Evolutionary conservation across 2,113 vertebrate genomes (phyloP), one percentile per base, ranked within the genome.

Genomic region (Choloepus hoffmanni): DNA sequence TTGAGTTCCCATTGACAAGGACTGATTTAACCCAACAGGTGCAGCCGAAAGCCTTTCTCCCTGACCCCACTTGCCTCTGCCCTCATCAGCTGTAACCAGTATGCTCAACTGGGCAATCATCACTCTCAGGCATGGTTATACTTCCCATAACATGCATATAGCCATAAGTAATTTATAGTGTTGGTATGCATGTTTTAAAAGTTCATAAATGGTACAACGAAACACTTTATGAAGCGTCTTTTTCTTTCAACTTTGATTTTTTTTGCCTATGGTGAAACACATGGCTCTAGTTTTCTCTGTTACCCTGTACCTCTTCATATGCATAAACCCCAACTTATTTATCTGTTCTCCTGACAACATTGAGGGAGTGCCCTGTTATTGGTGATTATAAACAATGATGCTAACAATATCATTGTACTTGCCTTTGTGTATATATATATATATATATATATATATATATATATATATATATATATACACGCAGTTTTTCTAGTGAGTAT

Each of bases 171-270:
- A 77, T 12, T 33, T 33, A 60, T 15, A 40, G 36, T 36, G 67
- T 67, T 63, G 30, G 45, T 85, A 53, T 81, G 7, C 67, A 65
- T 50, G 21, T 87, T 89, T 73, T 40, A 28, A 84, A 83, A 30
- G 53, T 90, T 58, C 24, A 28, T 89, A 68, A 72, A 40, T 72
- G 48, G 45, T 45, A 79, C 2, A 81, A 63, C 36, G 40, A 65
- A 65, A 74, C 16, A 36, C 63, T 50, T 62, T 92, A 96, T 73
- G 95, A 93, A 91, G 36, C 23, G 58, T 89, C 13, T 50, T 93
- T 90, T 45, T n/a, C 85, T 96, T 96, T 73, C 48, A 77, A 11
- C 23, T 82, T 70, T 40, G 50, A 50, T 16, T 77, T 88, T 36
- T 36, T 73, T 77, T 21, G 6, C 36, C 48, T 74, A 45, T 1